These are phyloP conservation scores for Perca flavescens DNA, from an alignment of 2,113 vertebrate genomes.

Conservation along the genomic window DNA sequence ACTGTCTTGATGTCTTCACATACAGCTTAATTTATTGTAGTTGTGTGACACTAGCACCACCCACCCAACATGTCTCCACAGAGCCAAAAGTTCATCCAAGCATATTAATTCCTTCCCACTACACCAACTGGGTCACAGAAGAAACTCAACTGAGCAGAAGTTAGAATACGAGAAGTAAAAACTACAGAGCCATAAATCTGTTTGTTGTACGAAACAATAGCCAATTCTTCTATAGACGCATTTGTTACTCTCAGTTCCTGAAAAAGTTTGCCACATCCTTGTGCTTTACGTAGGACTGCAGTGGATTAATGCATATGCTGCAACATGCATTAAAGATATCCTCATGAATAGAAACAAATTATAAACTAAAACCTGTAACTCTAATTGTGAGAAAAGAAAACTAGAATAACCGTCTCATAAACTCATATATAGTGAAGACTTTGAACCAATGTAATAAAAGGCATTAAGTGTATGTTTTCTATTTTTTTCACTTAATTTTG, in stretches of 20 bases:
- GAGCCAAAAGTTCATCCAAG: slow-evolving; percentile 21
- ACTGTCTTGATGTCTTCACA: neutral
- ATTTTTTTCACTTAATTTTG: no score
- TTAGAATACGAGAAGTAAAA: neutral
- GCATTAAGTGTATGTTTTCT: no score
- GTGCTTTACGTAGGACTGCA: neutral
- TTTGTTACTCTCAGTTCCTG: slow-evolving; percentile 1
- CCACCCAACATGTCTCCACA: slow-evolving; percentile 4
- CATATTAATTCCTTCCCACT: slow-evolving; percentile 30
- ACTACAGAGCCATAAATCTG: slow-evolving; percentile 16
- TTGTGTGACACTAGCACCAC: neutral
- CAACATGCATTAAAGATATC: neutral
- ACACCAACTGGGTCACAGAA: slow-evolving; percentile 18
- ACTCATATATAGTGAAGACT: no score
- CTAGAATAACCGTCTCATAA: no score
- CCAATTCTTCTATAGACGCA: neutral
- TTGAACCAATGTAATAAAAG: no score
- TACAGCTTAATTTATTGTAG: neutral
- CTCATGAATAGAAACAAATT: neutral
- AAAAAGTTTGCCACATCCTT: neutral
- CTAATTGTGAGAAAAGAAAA: neutral
- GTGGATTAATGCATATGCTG: neutral
- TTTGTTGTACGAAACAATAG: neutral
- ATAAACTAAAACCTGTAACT: neutral
- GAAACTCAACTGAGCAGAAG: slow-evolving; percentile 5